Evolutionary conservation across 35 echinoderm and acorn worm genomes (phyloP).

Genomic region (Stichopus chloronotus): DNA sequence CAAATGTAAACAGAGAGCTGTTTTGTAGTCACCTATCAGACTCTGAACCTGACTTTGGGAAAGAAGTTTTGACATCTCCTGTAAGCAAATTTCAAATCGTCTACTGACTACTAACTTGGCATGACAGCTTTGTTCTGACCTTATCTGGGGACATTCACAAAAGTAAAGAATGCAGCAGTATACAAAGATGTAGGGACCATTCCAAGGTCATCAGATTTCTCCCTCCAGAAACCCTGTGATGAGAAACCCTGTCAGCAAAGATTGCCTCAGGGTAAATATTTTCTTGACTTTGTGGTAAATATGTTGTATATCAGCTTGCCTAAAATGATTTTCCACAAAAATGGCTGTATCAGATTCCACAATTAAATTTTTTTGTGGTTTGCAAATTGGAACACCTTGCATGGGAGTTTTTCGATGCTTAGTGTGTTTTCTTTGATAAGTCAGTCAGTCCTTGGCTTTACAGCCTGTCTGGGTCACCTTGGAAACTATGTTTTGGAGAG

Average conservation of each 20-base stretch:
- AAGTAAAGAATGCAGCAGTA: not conserved
- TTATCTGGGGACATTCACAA: not conserved
- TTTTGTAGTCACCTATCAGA: too few relatives aligned
- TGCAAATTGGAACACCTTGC: not conserved
- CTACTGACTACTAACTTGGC: not conserved
- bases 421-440: too few relatives aligned
- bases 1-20: too few relatives aligned
- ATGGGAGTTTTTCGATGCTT: not conserved
- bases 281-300: not conserved
- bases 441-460: too few relatives aligned
- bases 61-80: not conserved
- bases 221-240: not conserved
- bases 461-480: too few relatives aligned
- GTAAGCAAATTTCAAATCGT: not conserved
- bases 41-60: too few relatives aligned
- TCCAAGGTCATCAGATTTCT: not conserved
- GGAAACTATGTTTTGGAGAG: too few relatives aligned
- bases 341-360: not conserved
- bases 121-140: not conserved
- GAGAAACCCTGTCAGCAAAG: not conserved
- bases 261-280: not conserved
- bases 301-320: not conserved
- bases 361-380: not conserved
- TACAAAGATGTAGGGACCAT: not conserved
- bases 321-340: not conserved